Percentiles rank a stretch among this genome's conserved stretches.
Evolutionary conservation across 2,797 vertebrate genomes (phyloP).

Genomic region (Cephalopachus bancanus): DNA sequence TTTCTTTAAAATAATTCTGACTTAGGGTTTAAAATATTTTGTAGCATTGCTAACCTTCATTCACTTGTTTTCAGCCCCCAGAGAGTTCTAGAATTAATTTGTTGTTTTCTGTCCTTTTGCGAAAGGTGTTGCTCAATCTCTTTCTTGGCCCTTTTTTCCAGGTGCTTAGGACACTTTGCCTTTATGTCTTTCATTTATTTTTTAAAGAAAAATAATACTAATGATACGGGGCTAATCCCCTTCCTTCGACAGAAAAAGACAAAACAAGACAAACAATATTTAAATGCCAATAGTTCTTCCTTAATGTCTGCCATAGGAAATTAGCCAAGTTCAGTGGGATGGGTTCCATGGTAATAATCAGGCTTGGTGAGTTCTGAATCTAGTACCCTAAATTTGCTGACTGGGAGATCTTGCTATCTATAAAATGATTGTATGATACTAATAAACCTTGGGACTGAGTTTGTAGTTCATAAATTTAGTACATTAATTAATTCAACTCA

Average conservation of each 20-base stretch:
- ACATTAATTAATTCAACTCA: neutral
- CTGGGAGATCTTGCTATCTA: neutral
- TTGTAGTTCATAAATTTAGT: constrained; percentile 44
- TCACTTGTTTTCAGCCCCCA: neutral
- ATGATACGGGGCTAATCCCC: constrained; percentile 14
- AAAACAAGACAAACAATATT: constrained; percentile 39
- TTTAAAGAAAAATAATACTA: neutral
- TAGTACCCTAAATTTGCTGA: neutral
- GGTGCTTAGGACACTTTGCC: neutral
- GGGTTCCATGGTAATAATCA: neutral
- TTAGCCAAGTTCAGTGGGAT: neutral
- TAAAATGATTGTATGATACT: neutral
- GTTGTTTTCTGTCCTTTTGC: constrained; percentile 2
- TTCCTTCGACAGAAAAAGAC: constrained; percentile 5
- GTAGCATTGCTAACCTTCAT: neutral
- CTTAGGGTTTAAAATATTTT: neutral
- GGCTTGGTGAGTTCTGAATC: neutral
- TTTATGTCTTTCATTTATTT: neutral
- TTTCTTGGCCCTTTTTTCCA: constrained; percentile 54
- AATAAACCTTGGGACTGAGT: neutral
- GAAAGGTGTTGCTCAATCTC: constrained; percentile 45
- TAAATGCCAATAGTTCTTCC: neutral
- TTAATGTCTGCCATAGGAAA: neutral
- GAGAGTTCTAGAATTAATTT: constrained; percentile 36
- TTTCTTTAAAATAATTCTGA: neutral